These are phyloP conservation scores for Laticauda laticaudata DNA, from an alignment of 2,113 vertebrate genomes.

Conservation along the genomic window DNA sequence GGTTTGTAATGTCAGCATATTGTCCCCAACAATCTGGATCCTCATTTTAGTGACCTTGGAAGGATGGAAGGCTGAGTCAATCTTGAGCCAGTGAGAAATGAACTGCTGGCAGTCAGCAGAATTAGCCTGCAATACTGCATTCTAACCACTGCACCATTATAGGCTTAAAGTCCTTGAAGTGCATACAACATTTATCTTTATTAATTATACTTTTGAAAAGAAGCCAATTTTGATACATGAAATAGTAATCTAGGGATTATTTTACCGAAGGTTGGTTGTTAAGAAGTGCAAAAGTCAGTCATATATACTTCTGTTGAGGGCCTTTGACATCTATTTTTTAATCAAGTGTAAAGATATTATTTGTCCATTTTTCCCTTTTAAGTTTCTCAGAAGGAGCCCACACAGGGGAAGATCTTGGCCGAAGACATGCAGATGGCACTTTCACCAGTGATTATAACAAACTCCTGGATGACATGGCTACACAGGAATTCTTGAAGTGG, in stretches of 20 bases:
- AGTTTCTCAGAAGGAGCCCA: slow-evolving; percentile 78
- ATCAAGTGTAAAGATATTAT: slow-evolving; percentile 20
- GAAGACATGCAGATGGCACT: slow-evolving; percentile 92
- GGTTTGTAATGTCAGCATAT: too few species aligned
- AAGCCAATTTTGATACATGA: not conserved
- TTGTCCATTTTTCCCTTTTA: slow-evolving; percentile 47
- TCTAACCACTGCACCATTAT: too few species aligned
- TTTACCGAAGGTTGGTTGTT: fast-evolving
- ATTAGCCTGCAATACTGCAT: too few species aligned
- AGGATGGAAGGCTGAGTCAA: too few species aligned
- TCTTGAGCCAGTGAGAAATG: too few species aligned
- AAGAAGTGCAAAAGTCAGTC: not conserved
- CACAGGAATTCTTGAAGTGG: slow-evolving; percentile 94
- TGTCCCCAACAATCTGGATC: too few species aligned
- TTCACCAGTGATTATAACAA: slow-evolving; percentile 96
- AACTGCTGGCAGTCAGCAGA: too few species aligned
- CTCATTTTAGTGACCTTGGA: too few species aligned
- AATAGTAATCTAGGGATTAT: slow-evolving; percentile 5
- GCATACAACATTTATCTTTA: not conserved
- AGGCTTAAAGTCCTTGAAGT: not conserved
- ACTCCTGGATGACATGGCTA: slow-evolving; percentile 89
- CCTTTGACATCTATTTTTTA: not conserved
- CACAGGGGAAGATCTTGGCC: slow-evolving; percentile 68
- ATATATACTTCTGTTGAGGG: slow-evolving; percentile 10
- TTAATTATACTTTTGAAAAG: not conserved